Evolutionary conservation across 2,113 vertebrate genomes (phyloP).

Genomic region (Agelaius tricolor): DNA sequence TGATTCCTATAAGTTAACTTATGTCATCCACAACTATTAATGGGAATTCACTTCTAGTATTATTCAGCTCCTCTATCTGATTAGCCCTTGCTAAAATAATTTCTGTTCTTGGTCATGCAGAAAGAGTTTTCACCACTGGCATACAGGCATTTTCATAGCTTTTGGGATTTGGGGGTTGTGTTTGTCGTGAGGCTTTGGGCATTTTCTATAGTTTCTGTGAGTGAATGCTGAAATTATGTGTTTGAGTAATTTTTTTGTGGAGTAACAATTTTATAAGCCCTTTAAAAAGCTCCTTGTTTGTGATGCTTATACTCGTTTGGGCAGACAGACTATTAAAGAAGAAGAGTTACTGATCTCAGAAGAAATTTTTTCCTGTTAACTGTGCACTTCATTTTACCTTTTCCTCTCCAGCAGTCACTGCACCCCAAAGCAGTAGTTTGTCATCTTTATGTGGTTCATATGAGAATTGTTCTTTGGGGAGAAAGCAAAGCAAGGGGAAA

Average conservation of each 20-base stretch:
- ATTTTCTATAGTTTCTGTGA: background rate
- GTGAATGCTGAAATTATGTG: background rate
- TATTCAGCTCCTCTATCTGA: background rate
- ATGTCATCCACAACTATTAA: background rate
- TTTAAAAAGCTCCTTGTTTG: background rate
- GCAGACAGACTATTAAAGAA: slow-evolving; percentile 12
- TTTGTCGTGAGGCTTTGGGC: background rate
- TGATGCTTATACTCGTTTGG: background rate
- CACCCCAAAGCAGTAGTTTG: background rate
- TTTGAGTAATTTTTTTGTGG: background rate
- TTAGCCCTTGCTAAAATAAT: background rate
- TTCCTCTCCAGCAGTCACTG: background rate
- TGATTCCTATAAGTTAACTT: background rate
- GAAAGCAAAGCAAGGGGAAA: background rate
- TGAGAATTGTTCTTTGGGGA: background rate
- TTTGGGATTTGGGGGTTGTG: background rate
- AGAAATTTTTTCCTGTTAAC: background rate
- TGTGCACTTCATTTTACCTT: slow-evolving; percentile 2
- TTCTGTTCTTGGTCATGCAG: background rate
- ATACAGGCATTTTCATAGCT: background rate
- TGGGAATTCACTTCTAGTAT: background rate
- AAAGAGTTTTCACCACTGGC: background rate
- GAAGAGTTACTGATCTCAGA: slow-evolving; percentile 29
- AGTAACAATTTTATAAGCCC: background rate
- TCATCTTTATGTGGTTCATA: background rate